Conservation (phyloP, 2,113 vertebrate genomes). For the Percina caprodes region DNA sequence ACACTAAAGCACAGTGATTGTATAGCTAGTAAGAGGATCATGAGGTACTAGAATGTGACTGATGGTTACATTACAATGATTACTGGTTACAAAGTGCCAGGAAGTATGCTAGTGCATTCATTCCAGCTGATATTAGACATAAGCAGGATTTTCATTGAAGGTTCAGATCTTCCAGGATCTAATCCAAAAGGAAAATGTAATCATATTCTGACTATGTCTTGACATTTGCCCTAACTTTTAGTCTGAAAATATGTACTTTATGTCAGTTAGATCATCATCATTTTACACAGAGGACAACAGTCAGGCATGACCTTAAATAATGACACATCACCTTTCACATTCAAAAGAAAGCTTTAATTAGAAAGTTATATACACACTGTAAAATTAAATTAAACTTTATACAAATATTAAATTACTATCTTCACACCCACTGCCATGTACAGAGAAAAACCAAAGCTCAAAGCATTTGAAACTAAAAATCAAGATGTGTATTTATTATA, state of each 20-base stretch:
- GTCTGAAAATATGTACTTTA: neutral
- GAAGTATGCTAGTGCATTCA: neutral
- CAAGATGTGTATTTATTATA: conserved; percentile 61
- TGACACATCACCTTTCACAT: conserved; percentile 75
- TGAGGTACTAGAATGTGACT: neutral
- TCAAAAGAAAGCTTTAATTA: conserved; percentile 99
- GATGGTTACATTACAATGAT: neutral
- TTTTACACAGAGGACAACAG: neutral
- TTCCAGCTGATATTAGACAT: neutral
- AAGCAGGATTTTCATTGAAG: conserved; percentile 13
- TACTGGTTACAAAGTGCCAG: neutral
- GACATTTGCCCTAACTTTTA: neutral
- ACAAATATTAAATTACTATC: conserved; percentile 99
- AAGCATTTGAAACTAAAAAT: conserved; percentile 86
- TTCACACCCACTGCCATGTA: conserved; percentile 99
- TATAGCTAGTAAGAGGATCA: neutral
- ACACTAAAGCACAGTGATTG: neutral
- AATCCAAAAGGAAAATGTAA: conserved; percentile 33
- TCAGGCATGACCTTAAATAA: conserved; percentile 17
- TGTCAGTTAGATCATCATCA: neutral
- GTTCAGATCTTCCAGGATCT: conserved; percentile 20
- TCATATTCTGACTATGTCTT: neutral
- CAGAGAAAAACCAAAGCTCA: conserved; percentile 87
- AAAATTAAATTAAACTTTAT: conserved; percentile 99
- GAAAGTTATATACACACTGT: conserved; percentile 99